Evolutionary conservation across 2,113 vertebrate genomes (phyloP).

Genomic region (Circaetus cinerascens): DNA sequence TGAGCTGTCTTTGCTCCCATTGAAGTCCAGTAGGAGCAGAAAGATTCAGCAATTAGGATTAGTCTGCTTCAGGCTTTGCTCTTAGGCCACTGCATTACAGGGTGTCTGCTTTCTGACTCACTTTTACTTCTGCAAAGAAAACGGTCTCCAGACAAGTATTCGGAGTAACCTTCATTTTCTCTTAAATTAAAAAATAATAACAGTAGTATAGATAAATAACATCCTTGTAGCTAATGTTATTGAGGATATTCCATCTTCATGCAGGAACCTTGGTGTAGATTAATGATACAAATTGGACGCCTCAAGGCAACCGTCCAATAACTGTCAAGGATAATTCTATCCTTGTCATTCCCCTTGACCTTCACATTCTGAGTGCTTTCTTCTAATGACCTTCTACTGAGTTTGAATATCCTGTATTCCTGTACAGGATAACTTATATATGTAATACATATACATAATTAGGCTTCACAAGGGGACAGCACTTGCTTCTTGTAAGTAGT

Average conservation of each 20-base stretch:
- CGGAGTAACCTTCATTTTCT: background rate
- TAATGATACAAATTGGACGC: background rate
- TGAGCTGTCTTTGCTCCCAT: background rate
- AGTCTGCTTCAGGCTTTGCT: background rate
- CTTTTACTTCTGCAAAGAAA: background rate
- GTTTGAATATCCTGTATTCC: background rate
- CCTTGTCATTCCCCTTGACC: background rate
- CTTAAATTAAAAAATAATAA: background rate
- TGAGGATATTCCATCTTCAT: background rate
- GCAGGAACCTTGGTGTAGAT: background rate
- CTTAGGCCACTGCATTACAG: background rate
- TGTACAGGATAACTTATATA: background rate
- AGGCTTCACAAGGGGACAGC: background rate
- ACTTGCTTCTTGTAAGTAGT: background rate
- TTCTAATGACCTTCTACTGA: background rate
- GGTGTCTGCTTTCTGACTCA: background rate
- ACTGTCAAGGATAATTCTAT: background rate
- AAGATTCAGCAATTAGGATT: background rate
- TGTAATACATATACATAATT: background rate
- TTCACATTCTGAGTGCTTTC: background rate
- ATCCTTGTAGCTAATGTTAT: background rate
- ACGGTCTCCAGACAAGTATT: background rate
- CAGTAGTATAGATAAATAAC: background rate
- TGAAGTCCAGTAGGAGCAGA: background rate
- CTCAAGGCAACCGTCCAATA: background rate